Evolutionary conservation across 2,888 invertebrate species (phyloP), one percentile per base, ranked within the genome.

Genomic region (Melangyna quadrimaculata): DNA sequence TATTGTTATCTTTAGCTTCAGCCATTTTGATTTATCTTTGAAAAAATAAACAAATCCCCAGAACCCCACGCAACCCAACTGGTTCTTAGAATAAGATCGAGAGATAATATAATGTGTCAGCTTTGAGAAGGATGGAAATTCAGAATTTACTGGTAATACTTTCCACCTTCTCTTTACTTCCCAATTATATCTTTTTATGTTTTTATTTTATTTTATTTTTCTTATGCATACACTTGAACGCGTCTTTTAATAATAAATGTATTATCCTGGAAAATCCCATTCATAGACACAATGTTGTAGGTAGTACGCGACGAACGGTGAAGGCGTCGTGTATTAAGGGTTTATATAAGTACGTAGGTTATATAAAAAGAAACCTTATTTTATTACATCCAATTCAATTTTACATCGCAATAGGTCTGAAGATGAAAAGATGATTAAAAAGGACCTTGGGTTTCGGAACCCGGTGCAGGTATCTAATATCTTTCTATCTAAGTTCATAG

Each of bases 401-500:
- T 84, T 72, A 75, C 48, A 72, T 70, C 48, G 57, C 73, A 77
- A 77, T 59, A 77, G 71, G 51, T 43, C 57, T 65, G 40, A 84
- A 80, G 71, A 79, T 72, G 67, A 61, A 75, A 84, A 72, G 75
- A 80, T 84, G 84, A 84, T 84, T 84, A 80, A 84, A 84, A 77
- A 43, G 61, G 72, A 75, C 70, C 35, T 24, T 1, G 55, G n/a
- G 1, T 17, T 17, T 22, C 45, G 22, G 22, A 43, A 19, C 32
- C 53, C 29, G 14, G 8, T 17, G 29, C 17, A 55, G 17, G 10
- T 55, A n/a, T 4, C n/a, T 29, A 1, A 6, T 63, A 45, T 45
- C 63, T 27, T 27, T 63, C 14, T 12, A 57, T 57, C 19, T 40
- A 8, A 4, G 10, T n/a, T 3, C 0, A 8, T 40, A 43, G 27